Evolutionary conservation across 2,113 vertebrate species (phyloP), one percentile per base, ranked within the genome.

Genomic region (Mormoops blainvillei): DNA sequence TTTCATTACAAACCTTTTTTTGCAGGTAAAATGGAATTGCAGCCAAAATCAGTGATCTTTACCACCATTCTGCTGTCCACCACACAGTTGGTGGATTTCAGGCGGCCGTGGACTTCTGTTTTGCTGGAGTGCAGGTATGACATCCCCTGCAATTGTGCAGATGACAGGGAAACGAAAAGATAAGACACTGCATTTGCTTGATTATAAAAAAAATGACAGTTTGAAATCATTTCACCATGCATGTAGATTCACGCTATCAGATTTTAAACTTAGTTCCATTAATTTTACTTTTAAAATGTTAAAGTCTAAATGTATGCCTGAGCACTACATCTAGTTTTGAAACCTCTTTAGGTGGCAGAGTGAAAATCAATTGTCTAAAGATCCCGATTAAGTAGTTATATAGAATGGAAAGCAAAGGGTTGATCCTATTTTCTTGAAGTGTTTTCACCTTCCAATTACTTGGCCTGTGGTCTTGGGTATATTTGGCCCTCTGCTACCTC

Each of bases 11-110:
- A 77, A 99, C 99, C 99, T 99, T 98, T 99, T 63, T 94, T 98
- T 19, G 99, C 98, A 67, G 91, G 98, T 45, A 99, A 98, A 97
- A 99, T 99, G 95, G 99, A 99, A 98, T 99, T 99, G 97, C 99
- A 99, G 95, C 99, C 99, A 95, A 99, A 99, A 98, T 99, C 99
- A 0, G 99, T 99, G 98, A 99, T 99, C 97, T 99, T 99, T 52
- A 99, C 99, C 92, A 99, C 99, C 99, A 99, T 99, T 38, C 99
- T 99, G 84, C 98, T 99, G 97, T 99, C 99, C 1, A 99, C 99
- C 45, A 99, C 99, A 52, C 99, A 99, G 97, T 99, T 99, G 87
- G 99, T 99, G 91, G 99, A 99, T 94, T 99, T 99, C 70, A 99
- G 99, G 50, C 99, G 99, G 26, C 99, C 99, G 0, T 99, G 99